Percentiles rank a stretch among this genome's conserved stretches.
Evolutionary conservation across 2,113 vertebrate genomes (phyloP).

Genomic region (Pan paniscus): DNA sequence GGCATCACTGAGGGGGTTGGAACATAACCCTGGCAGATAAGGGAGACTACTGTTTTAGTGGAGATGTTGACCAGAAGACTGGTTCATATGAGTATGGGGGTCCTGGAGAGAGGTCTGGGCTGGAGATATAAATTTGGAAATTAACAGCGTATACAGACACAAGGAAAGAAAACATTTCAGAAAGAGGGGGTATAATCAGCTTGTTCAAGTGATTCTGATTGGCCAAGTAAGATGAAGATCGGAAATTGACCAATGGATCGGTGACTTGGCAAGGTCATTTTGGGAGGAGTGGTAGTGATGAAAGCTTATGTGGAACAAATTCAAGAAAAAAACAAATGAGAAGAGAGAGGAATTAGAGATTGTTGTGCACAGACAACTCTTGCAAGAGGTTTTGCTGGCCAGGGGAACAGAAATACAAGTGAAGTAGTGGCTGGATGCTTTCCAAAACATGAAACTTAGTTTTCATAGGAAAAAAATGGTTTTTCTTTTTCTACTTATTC

Average conservation of each 20-base stretch:
- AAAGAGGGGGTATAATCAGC: neutral
- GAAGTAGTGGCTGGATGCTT: neutral
- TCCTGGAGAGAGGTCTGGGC: neutral
- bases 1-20: neutral
- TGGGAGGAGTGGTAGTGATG: neutral
- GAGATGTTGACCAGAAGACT: neutral
- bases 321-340: neutral
- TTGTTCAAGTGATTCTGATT: neutral
- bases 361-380: neutral
- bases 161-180: neutral
- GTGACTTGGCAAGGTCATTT: neutral
- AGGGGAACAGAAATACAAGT: neutral
- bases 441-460: neutral
- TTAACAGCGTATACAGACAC: no score
- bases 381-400: neutral
- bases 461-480: neutral
- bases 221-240: neutral
- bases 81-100: neutral
- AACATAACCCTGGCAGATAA: neutral
- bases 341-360: neutral
- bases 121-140: neutral
- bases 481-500: neutral
- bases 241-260: neutral
- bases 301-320: neutral
- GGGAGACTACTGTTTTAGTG: neutral